Conservation (phyloP, 1,140 invertebrate genomes). For the Sycophila sp. region DNA sequence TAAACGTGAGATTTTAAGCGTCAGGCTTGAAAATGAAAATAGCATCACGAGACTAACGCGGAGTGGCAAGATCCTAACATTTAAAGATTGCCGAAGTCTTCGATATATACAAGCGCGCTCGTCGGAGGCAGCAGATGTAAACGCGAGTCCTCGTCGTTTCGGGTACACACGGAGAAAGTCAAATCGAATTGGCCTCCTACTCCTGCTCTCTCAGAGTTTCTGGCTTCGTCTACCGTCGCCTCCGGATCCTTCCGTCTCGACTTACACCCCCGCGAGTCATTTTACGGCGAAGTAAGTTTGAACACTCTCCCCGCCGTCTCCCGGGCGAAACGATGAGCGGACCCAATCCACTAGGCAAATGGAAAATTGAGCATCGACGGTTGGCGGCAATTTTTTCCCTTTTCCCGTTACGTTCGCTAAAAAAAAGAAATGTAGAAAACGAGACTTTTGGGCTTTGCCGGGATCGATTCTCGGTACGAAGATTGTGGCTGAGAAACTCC, state of each 20-base stretch:
- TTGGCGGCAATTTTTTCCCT: background rate
- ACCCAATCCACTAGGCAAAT: background rate
- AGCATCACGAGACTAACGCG: too few relatives aligned
- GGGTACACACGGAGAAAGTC: constrained; percentile 40
- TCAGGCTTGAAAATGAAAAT: too few relatives aligned
- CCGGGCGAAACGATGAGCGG: background rate
- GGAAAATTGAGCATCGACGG: background rate
- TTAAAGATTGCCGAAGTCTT: constrained; percentile 1
- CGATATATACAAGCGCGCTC: background rate
- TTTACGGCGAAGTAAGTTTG: constrained; percentile 38
- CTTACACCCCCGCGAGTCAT: constrained; percentile 23
- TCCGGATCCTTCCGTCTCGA: background rate
- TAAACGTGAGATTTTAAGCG: too few relatives aligned
- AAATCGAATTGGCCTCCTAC: constrained; percentile 47
- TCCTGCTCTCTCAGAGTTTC: constrained; percentile 40
- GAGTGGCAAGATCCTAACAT: too few relatives aligned
- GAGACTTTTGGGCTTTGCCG: too few relatives aligned
- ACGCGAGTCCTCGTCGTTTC: background rate
- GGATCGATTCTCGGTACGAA: too few relatives aligned
- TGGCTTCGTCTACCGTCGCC: background rate
- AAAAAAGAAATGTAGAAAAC: background rate
- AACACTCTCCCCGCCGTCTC: constrained; percentile 9
- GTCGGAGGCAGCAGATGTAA: background rate
- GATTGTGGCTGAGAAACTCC: too few relatives aligned
- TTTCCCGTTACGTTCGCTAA: background rate